Evolutionary conservation across 2,888 invertebrate genomes (phyloP).

Genomic region (Eristalis pertinax): DNA sequence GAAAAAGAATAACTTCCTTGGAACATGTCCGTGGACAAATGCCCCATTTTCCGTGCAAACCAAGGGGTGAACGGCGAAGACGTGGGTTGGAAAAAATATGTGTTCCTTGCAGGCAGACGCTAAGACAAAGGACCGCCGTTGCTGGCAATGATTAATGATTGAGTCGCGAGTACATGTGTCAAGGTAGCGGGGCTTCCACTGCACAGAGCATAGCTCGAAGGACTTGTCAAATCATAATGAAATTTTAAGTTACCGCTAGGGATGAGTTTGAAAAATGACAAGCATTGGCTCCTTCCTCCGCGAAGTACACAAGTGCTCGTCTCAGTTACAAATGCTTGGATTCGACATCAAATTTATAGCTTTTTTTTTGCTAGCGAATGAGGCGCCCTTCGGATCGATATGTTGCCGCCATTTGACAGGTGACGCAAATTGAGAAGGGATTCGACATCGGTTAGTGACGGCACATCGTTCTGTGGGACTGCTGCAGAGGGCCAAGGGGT

Average conservation of each 20-base stretch:
- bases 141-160: background rate
- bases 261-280: background rate
- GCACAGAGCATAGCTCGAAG: background rate
- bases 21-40: background rate
- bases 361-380: no score
- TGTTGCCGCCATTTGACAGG: no score
- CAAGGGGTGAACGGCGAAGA: background rate
- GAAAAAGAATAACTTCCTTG: no score
- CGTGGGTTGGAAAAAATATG: background rate
- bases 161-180: background rate
- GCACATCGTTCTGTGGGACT: no score
- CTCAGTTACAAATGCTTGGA: no score
- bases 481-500: no score
- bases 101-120: background rate
- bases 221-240: background rate
- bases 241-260: background rate
- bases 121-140: background rate
- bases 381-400: no score
- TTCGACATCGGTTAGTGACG: no score
- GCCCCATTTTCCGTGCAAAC: background rate
- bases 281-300: background rate
- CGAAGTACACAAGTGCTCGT: no score
- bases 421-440: no score
- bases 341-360: no score
- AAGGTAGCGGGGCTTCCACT: background rate